Evolutionary conservation across 2,113 vertebrate species (phyloP), one percentile per base, ranked within the genome.

Genomic region (Takifugu flavidus): DNA sequence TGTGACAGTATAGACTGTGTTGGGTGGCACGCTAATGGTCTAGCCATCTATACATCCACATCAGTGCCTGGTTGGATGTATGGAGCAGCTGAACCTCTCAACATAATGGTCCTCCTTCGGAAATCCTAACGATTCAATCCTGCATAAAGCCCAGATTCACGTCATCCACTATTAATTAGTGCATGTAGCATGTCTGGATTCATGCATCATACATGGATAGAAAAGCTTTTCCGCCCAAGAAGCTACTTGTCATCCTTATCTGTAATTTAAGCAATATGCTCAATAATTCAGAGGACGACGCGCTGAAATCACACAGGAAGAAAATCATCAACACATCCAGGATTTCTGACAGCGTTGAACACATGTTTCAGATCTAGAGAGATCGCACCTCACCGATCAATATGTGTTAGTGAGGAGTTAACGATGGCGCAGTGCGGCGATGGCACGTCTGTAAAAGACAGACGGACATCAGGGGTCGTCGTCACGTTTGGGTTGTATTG

Each of bases 191-290:
- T 39, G 28, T 52, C 31, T 2, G 1, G 54, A 54, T 70, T 66
- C 59, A 60, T 65, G 66, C 63, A 63, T 67, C 59, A 59, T 77
- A 51, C 66, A 70, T 65, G 56, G n/a, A 65, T 25, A 69, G 20
- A 67, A 72, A 70, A 49, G 3, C 10, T 27, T 27, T 69, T 52
- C 45, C 49, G 29, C 34, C 45, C 20, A 45, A 43, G 53, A 20
- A 31, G 49, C 34, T 55, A 13, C 25, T 29, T 20, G 20, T 20
- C 20, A 65, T 46, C 25, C 13, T 31, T 50, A 49, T 54, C 28
- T 2, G 8, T 11, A 13, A n/a, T 45, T 63, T 26, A 52, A 58
- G 26, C 28, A 26, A 29, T 15, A 53, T 49, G 46, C 20, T 56
- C 58, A 52, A 65, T 25, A 31, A 47, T 62, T 75, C 39, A 12